Evolutionary conservation across 2,888 invertebrate genomes (phyloP).

Genomic region (Phalangium opilio): DNA sequence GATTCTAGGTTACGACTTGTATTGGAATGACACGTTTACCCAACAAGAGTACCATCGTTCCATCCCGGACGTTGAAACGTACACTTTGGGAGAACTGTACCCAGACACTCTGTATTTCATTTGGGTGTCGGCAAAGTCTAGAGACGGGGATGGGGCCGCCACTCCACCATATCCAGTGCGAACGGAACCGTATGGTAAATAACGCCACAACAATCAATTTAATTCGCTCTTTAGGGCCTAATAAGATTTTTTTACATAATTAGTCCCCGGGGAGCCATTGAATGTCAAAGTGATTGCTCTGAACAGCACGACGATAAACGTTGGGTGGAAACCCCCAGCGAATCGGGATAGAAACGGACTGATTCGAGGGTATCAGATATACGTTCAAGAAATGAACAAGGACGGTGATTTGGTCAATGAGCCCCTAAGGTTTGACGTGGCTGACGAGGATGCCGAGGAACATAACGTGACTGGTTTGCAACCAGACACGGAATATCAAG

Average conservation of each 20-base stretch:
- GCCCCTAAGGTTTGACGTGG: constrained; percentile 70
- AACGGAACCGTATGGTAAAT: constrained; percentile 96
- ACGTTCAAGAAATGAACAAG: constrained; percentile 75
- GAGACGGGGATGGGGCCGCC: constrained; percentile 84
- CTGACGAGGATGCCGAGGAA: constrained; percentile 55
- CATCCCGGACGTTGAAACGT: constrained; percentile 66
- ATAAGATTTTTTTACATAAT: no score
- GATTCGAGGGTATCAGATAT: constrained; percentile 91
- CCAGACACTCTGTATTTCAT: constrained; percentile 94
- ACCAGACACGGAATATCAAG: constrained; percentile 84
- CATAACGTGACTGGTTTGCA: constrained; percentile 75
- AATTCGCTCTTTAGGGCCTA: no score
- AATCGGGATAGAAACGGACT: constrained; percentile 86
- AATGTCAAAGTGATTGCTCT: constrained; percentile 73
- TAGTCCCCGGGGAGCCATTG: constrained; percentile 96
- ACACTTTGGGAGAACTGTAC: constrained; percentile 74
- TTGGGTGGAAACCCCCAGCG: constrained; percentile 84
- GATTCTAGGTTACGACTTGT: constrained; percentile 86
- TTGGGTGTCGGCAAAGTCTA: constrained; percentile 86
- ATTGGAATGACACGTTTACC: constrained; percentile 93
- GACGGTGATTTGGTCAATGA: constrained; percentile 69
- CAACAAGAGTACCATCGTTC: constrained; percentile 31
- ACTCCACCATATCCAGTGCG: constrained; percentile 84
- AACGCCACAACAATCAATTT: background rate
- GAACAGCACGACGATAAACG: constrained; percentile 90